Evolutionary conservation across 2,113 vertebrate species (phyloP), one percentile per base, ranked within the genome.

Genomic region (Crotalus horridus): DNA sequence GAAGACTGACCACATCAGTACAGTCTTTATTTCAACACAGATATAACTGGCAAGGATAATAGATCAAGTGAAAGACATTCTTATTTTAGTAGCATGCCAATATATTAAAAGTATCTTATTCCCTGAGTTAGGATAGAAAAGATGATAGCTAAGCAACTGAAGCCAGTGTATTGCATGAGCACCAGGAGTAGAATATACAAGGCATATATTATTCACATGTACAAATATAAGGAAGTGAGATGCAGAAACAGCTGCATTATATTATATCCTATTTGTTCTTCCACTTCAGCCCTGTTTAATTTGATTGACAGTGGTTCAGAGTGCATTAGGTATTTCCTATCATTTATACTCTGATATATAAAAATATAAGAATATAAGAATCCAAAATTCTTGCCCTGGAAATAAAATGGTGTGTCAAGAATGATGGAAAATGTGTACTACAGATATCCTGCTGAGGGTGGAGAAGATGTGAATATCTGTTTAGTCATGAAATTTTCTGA

Each of bases 161-260:
- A 93, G 6, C 6, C 94, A 89, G 1, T 61, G 90, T 92, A 86
- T 88, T 91, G 39, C 61, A 33, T 33, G 92, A 94, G 15, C 51
- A 59, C 15, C 89, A 26, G 51, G 90, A 94, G 26, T 58, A 92
- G 55, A 74, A 90, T 21, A 58, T 85, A 17, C 12, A 85, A 91
- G 15, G 39, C 10, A n/a, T 33, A 43, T 29, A 64, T 17, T 17
- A 58, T 43, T 55, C n/a, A 55, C 56, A 9, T 85, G 59, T 21
- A 1, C 8, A 59, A 91, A 87, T 12, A 59, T 48, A 29, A 53
- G 59, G 29, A 10, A 1, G 10, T 51, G 6, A 56, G 74, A 26
- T 24, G 15, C 24, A 58, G 33, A 43, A 69, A 21, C 43, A 64
- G 26, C 46, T 90, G 58, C 24, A 13, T 61, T 43, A 61, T 61